phyloP scores from a whole-genome alignment of 2,888 invertebrate genomes.

The Caenorhabditis drosophilae region DNA sequence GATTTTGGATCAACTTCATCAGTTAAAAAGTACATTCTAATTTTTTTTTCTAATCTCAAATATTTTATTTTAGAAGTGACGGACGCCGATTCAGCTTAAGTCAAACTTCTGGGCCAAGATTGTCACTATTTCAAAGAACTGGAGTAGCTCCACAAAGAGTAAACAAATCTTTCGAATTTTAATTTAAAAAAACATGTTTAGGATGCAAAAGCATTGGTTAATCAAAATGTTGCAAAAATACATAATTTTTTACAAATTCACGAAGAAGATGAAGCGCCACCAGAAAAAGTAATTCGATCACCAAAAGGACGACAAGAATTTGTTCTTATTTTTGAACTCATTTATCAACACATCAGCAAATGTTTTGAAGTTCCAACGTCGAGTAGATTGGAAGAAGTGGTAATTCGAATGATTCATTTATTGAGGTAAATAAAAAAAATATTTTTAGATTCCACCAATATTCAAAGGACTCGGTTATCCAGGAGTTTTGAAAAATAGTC shows the following conservation, averaged over 20 bases:
- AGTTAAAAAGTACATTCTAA: conserved; percentile 10
- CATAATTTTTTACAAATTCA: conserved; percentile 10
- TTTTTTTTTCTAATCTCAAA: not conserved
- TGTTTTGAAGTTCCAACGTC: conserved; percentile 14
- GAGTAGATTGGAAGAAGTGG: conserved; percentile 15
- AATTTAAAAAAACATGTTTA: not conserved
- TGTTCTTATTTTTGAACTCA: conserved; percentile 10
- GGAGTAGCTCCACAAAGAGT: conserved; percentile 7
- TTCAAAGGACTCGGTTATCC: conserved; percentile 25
- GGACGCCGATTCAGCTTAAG: conserved; percentile 7
- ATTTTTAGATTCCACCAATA: conserved; percentile 1
- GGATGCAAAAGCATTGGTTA: conserved; percentile 6
- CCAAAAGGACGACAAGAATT: conserved; percentile 15
- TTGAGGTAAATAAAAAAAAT: not conserved
- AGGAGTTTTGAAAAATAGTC: conserved; percentile 12
- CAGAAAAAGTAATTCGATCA: conserved; percentile 4
- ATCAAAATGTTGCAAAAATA: conserved; percentile 13
- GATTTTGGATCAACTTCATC: conserved; percentile 9
- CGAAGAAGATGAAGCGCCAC: conserved; percentile 16
- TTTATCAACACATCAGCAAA: conserved; percentile 27
- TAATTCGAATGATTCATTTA: too few species aligned
- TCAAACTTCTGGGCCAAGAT: not conserved
- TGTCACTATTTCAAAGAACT: conserved; percentile 9
- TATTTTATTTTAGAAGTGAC: conserved; percentile 4
- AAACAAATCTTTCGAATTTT: not conserved